Percentiles rank a stretch among this genome's conserved stretches.
phyloP scores from a whole-genome alignment of 1,140 invertebrate genomes.

The Tetragnatha versicolor region DNA sequence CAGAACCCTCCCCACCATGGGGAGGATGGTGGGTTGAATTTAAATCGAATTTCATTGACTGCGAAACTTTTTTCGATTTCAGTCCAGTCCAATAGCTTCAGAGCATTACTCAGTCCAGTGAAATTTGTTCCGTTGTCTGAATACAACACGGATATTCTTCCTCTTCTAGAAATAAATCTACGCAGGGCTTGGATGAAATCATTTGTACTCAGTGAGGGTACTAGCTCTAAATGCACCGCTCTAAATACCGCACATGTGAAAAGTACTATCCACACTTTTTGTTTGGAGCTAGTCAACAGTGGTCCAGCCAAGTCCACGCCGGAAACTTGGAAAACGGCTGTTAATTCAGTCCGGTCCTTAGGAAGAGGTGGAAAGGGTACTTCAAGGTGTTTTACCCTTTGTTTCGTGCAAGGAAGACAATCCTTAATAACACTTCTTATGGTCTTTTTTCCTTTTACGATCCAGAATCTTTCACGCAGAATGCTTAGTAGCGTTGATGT shows the following conservation, averaged over 20 bases:
- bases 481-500: neutral
- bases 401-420: constrained; percentile 4
- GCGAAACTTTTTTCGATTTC: neutral
- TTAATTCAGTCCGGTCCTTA: constrained; percentile 57
- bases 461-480: constrained; percentile 17
- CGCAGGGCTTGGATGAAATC: constrained; percentile 62
- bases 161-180: constrained; percentile 63
- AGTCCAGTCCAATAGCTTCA: constrained; percentile 13
- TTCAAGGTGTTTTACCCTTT: neutral
- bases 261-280: constrained; percentile 25
- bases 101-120: constrained; percentile 54
- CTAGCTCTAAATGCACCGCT: constrained; percentile 61
- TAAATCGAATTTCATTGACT: neutral
- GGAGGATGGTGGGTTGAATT: neutral
- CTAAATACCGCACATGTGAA: constrained; percentile 46
- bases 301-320: constrained; percentile 62
- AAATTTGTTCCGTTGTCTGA: constrained; percentile 65
- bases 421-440: constrained; percentile 1
- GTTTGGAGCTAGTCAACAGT: constrained; percentile 56
- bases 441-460: constrained; percentile 9
- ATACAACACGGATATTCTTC: constrained; percentile 59
- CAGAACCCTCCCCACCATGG: constrained; percentile 17
- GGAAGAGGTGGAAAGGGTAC: constrained; percentile 54
- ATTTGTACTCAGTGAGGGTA: constrained; percentile 61
- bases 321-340: constrained; percentile 59